Evolutionary conservation across 2,888 invertebrate genomes (phyloP), one percentile per base, ranked within the genome.

Genomic region (Callosobruchus maculatus): DNA sequence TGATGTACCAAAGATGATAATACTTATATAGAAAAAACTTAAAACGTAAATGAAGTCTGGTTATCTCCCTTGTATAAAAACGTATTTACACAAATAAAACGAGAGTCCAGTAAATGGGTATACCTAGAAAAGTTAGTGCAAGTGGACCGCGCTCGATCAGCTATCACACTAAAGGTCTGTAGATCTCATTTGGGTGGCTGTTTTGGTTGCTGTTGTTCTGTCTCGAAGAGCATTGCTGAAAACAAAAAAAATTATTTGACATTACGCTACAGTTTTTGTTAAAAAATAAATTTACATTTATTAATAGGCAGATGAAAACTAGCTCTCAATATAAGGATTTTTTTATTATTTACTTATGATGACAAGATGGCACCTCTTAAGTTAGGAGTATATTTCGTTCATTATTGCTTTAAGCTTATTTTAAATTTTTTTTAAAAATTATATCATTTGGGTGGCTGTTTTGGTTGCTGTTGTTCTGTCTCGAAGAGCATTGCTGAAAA

Each of bases 361-460:
- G n/a, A n/a, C n/a, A n/a, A n/a, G n/a, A n/a, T n/a, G n/a, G n/a
- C n/a, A n/a, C n/a, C n/a, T n/a, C n/a, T n/a, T n/a, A n/a, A n/a
- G n/a, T n/a, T n/a, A n/a, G n/a, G n/a, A n/a, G n/a, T n/a, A n/a
- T n/a, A n/a, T n/a, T n/a, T n/a, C n/a, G n/a, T n/a, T n/a, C n/a
- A n/a, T n/a, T n/a, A n/a, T n/a, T n/a, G n/a, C n/a, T n/a, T n/a
- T n/a, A n/a, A n/a, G n/a, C n/a, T n/a, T n/a, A n/a, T n/a, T n/a
- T n/a, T n/a, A n/a, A n/a, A n/a, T n/a, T n/a, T n/a, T n/a, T n/a
- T n/a, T n/a, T n/a, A n/a, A n/a, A n/a, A n/a, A n/a, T n/a, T n/a
- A 95, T 94, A 88, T 95, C 95, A 87, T 95, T 95, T 82, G 94
- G 93, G 88, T 94, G 94, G 82, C 92, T 90, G 87, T 94, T 94